Conservation (phyloP, 2,797 vertebrate genomes). For the Cuculus canorus region DNA sequence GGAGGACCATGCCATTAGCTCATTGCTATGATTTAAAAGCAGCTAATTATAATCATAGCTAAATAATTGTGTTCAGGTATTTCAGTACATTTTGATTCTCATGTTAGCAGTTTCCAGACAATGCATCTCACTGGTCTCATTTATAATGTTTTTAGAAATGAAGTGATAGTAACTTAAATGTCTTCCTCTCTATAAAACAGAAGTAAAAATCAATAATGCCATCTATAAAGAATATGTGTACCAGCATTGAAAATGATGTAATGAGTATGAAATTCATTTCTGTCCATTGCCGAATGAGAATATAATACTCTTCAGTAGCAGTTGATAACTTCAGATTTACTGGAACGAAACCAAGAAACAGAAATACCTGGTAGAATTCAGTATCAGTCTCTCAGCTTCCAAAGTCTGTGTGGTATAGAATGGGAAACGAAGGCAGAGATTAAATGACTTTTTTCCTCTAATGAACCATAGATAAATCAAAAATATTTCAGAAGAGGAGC, state of each 20-base stretch:
- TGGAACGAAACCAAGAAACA: neutral
- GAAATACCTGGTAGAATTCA: neutral
- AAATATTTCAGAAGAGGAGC: neutral
- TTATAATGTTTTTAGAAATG: constrained; percentile 2
- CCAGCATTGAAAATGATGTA: neutral
- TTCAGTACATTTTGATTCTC: constrained; percentile 44
- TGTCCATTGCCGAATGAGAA: neutral
- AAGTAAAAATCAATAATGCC: constrained; percentile 8
- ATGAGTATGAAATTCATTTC: neutral
- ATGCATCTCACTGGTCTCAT: neutral
- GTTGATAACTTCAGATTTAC: neutral
- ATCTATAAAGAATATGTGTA: neutral
- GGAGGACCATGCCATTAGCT: constrained; percentile 69
- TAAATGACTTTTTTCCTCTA: neutral
- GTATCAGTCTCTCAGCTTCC: neutral
- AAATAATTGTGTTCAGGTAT: constrained; percentile 71
- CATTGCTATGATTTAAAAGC: constrained; percentile 75
- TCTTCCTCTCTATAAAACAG: neutral
- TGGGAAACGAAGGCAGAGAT: neutral
- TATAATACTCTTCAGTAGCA: neutral
- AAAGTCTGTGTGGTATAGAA: neutral
- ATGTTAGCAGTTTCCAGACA: neutral
- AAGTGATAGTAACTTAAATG: neutral
- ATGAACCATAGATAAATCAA: neutral
- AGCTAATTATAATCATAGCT: constrained; percentile 73